Evolutionary conservation across 2,113 vertebrate genomes (phyloP), one percentile per base, ranked within the genome.

Genomic region (Heterochromis multidens): DNA sequence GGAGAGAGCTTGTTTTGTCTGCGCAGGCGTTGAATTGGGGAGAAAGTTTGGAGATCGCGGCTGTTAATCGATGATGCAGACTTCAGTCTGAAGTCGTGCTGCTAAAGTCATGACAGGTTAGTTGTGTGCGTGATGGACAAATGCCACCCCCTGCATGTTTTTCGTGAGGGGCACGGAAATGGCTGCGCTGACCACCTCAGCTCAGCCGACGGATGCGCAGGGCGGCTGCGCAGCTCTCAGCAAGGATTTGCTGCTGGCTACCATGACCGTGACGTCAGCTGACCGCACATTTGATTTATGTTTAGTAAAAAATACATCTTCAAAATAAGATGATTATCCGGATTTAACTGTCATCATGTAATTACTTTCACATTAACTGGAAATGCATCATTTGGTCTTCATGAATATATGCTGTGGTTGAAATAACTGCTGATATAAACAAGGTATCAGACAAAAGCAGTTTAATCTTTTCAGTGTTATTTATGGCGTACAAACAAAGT

Each of bases 161-260:
- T 61, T 89, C 49, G 40, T 9, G 58, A 60, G 76, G 58, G 60
- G 61, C 70, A 72, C 88, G 88, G 88, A 95, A 95, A 96, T 96
- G 96, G 96, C 95, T 96, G 95, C 95, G 91, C 84, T 80, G 81
- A 82, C 91, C 89, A 67, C 81, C 85, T 81, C 62, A 23, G 27
- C 77, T 77, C 61, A 62, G 76, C 74, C 40, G 80, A 76, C 90
- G 92, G 91, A 94, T 96, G 96, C 96, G 96, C 96, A 96, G 94
- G 59, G 93, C 95, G 93, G 87, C 95, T 96, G 95, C 96, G 96
- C 94, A 93, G 89, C 88, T 93, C 88, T 85, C 70, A 23, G 67
- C 59, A 40, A 84, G 90, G 83, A 95, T 94, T 92, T 90, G 96
- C 92, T 94, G 84, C 84, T 79, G 88, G 88, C 80, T 46, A 87